Conservation (phyloP, 2,797 vertebrate species). For the Adelosebastes latens region DNA sequence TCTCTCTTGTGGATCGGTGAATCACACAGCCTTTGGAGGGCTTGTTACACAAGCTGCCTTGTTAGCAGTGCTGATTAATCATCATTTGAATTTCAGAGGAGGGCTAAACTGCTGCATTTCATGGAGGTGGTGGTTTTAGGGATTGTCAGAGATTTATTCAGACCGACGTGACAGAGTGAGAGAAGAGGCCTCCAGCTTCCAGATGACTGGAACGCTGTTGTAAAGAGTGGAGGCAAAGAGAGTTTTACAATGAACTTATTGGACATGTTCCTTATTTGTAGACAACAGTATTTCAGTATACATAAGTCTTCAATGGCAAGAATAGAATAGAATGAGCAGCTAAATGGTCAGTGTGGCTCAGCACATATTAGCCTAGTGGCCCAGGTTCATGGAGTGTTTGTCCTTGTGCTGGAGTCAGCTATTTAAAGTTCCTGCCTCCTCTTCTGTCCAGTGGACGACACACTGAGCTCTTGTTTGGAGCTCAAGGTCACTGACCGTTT, state of each 20-base stretch:
- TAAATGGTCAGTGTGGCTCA: slow-evolving; percentile 7
- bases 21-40: slow-evolving; percentile 39
- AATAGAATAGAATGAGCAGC: neutral
- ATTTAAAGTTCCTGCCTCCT: slow-evolving; percentile 33
- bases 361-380: slow-evolving; percentile 26
- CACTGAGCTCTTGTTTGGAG: slow-evolving; percentile 12
- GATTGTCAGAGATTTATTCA: slow-evolving; percentile 34
- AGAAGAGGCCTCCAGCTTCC: neutral
- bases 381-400: slow-evolving; percentile 15
- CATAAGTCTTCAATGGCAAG: neutral
- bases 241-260: neutral
- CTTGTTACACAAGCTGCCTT: slow-evolving; percentile 54
- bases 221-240: neutral
- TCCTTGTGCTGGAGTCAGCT: slow-evolving; percentile 44
- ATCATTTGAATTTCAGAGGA: slow-evolving; percentile 75
- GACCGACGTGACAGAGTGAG: slow-evolving; percentile 1
- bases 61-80: slow-evolving; percentile 73
- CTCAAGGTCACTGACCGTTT: slow-evolving; percentile 23
- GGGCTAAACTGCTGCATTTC: slow-evolving; percentile 57
- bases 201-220: neutral
- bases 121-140: slow-evolving; percentile 37
- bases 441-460: neutral
- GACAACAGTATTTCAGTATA: neutral
- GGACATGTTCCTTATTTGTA: neutral
- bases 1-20: slow-evolving; percentile 5